Base-by-base conservation (phyloP, 2,113 vertebrate species). In the Ciconia maguari region DNA sequence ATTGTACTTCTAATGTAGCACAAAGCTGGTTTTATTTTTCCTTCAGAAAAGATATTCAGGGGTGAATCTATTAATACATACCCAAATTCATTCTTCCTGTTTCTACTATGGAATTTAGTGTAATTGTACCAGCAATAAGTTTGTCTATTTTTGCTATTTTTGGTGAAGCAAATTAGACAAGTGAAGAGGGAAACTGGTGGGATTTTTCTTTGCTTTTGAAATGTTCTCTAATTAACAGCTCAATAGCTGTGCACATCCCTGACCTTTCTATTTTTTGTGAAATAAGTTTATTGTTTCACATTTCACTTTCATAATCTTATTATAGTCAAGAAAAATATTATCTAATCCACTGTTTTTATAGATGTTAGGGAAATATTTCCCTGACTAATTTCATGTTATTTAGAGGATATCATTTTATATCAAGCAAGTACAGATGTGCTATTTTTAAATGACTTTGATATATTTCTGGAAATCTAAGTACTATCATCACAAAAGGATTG, bases 371-470 rank as follows among this genome's bases (percentile, higher is more conserved):
- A 89, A 94, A 79, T 51, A 83, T 16, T 61, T 83, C 27, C 15
- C 51, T 82, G 44, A 90, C 44, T 66, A 58, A 85, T 83, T 79
- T 89, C 9, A 46, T 76, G 57, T 54, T 83, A 51, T 90, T 85
- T 86, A 83, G 29, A 93, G 58, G 29, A 41, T 58, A 70, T 41
- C 4, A 71, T 84, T 96, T 94, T 32, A 62, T 83, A 87, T 66
- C 22, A 90, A 91, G 20, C 46, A 90, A 90, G 27, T 77, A 77
- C 13, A 85, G 42, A 88, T 77, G 42, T 58, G 51, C 10, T 91
- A 48, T 55, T 96, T 96, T 88, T 52, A 81, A 91, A 88, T 75
- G 27, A 83, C 60, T 92, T 95, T 51, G 11, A 68, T 70, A 36
- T 74, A 70, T 87, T 95, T 66, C 55, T 80, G 55, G 51, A 80